Conservation (phyloP, 2,113 vertebrate species). For the Ptychochromis oligacanthus region DNA sequence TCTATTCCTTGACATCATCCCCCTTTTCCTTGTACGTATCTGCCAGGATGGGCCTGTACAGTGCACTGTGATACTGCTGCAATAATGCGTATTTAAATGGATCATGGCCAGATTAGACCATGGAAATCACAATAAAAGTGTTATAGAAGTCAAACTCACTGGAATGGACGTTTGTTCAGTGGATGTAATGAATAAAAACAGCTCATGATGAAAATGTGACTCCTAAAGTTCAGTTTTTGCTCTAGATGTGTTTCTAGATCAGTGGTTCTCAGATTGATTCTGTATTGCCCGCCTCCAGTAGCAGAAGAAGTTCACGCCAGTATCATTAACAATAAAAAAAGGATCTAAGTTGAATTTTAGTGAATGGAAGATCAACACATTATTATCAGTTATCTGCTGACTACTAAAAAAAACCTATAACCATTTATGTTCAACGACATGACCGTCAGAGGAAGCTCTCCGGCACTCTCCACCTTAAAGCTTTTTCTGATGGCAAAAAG, state of each 20-base stretch:
- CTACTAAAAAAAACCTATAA: no score
- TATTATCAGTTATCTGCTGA: not conserved
- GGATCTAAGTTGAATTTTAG: not conserved
- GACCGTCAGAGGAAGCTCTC: conserved; percentile 91
- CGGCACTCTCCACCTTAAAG: conserved; percentile 97
- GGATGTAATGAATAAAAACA: conserved; percentile 60
- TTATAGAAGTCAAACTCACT: conserved; percentile 42
- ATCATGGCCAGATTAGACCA: conserved; percentile 45
- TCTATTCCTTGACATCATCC: conserved; percentile 40
- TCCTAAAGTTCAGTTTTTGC: not conserved
- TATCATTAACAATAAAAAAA: no score
- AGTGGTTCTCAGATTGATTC: not conserved
- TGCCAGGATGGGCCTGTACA: conserved; percentile 44
- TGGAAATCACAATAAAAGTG: conserved; percentile 56
- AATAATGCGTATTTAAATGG: conserved; percentile 62
- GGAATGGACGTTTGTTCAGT: conserved; percentile 47
- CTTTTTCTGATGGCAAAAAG: conserved; percentile 91
- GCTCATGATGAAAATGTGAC: conserved; percentile 25
- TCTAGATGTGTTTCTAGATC: not conserved
- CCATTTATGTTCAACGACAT: conserved; percentile 97
- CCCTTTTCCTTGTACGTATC: conserved; percentile 10
- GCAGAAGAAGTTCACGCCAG: not conserved
- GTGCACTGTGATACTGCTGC: conserved; percentile 73
- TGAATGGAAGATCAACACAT: not conserved
- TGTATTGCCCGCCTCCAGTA: not conserved